Percentiles rank a stretch among this genome's conserved stretches.
These are phyloP conservation scores for Stegostoma tigrinum DNA, from an alignment of 2,113 vertebrate species.

Conservation along the genomic window DNA sequence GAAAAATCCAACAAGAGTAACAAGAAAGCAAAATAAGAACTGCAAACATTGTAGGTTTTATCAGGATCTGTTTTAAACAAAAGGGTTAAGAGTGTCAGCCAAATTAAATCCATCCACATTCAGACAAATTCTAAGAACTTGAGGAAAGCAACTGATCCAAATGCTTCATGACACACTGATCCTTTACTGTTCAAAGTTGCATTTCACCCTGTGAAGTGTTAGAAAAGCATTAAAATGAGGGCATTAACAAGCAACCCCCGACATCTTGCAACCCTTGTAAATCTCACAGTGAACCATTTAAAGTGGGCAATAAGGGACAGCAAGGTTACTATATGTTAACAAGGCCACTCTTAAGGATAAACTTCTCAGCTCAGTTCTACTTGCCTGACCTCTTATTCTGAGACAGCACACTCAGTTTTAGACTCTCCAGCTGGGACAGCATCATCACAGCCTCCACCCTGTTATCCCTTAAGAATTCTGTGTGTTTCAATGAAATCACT, in stretches of 20 bases:
- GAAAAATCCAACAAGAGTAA: neutral
- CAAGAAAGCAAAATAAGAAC: neutral
- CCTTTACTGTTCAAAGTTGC: neutral
- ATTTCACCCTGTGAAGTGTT: neutral
- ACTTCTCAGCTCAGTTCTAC: neutral
- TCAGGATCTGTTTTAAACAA: neutral
- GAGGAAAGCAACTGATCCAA: neutral
- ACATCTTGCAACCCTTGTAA: neutral
- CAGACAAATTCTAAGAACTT: neutral
- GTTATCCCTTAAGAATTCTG: neutral
- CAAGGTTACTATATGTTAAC: neutral
- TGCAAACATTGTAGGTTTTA: neutral
- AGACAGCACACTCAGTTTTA: neutral
- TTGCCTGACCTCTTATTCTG: neutral
- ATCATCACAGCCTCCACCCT: neutral
- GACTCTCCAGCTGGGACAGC: neutral
- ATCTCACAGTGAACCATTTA: neutral
- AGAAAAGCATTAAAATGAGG: neutral
- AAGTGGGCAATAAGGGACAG: neutral
- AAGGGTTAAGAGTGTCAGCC: neutral
- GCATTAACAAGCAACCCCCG: neutral
- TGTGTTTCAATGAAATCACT: neutral
- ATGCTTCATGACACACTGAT: neutral
- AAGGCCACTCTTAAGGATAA: neutral
- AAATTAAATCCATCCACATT: neutral